Evolutionary conservation across 1,140 invertebrate species (phyloP).

Genomic region (Cephus cinctus): DNA sequence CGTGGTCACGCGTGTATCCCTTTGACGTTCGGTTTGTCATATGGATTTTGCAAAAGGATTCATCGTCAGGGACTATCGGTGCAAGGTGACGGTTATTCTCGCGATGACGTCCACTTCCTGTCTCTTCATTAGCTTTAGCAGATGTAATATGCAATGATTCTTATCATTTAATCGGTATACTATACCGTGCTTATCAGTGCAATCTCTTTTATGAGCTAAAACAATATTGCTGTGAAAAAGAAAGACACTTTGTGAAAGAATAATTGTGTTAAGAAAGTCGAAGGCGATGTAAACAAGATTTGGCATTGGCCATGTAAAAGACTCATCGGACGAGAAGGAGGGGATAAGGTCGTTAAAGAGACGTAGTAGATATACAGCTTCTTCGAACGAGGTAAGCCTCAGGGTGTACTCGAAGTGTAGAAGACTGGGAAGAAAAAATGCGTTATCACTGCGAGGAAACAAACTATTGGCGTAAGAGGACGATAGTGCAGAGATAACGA

Average conservation of each 20-base stretch:
- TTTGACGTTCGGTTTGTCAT: not conserved
- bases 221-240: too few species aligned
- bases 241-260: not conserved
- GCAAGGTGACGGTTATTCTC: not conserved
- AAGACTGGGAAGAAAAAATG: constrained; percentile 26
- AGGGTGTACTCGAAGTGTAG: not conserved
- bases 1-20: not conserved
- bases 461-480: constrained; percentile 54
- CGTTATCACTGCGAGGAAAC: constrained; percentile 53
- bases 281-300: not conserved
- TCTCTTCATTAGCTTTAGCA: too few species aligned
- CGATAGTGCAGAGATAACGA: constrained; percentile 37
- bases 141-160: too few species aligned
- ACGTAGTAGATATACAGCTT: too few species aligned
- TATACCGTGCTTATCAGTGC: too few species aligned
- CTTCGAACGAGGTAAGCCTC: too few species aligned
- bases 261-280: not conserved
- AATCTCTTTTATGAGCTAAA: too few species aligned
- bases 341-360: not conserved
- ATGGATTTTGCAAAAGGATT: not conserved
- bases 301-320: not conserved
- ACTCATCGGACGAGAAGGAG: not conserved
- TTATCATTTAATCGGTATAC: too few species aligned
- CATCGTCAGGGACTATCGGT: not conserved
- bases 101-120: not conserved